Conservation (phyloP, 64 coral and sea anemone genomes). For the Stichodactyla mertensii region DNA sequence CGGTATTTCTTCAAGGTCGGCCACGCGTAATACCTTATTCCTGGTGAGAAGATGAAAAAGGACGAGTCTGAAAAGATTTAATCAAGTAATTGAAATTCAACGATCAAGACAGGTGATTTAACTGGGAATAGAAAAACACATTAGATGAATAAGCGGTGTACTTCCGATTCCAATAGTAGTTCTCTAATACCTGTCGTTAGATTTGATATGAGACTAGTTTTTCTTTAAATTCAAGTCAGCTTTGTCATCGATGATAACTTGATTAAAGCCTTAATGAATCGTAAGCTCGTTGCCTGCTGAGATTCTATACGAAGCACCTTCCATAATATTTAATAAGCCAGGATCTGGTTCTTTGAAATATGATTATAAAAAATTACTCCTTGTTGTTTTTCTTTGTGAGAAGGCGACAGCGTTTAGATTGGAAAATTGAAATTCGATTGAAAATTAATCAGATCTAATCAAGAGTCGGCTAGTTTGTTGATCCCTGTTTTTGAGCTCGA, state of each 20-base stretch:
- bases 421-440: conserved; percentile 28
- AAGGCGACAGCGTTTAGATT: conserved; percentile 13
- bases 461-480: neutral
- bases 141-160: neutral
- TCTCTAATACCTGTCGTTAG: conserved; percentile 14
- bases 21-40: conserved; percentile 2
- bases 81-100: conserved; percentile 12
- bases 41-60: conserved; percentile 17
- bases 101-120: neutral
- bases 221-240: conserved; percentile 8
- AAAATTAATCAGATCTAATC: conserved; percentile 23
- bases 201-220: conserved; percentile 7
- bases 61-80: conserved; percentile 1
- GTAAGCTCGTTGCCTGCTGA: neutral
- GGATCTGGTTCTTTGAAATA: neutral
- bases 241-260: neutral
- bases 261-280: conserved; percentile 29
- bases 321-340: conserved; percentile 19
- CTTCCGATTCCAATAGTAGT: conserved; percentile 15
- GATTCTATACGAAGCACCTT: neutral
- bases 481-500: neutral
- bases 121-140: conserved; percentile 8
- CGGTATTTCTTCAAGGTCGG: neutral
- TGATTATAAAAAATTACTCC: conserved; percentile 22
- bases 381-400: conserved; percentile 10